These are phyloP conservation scores for Calameuta pallipes DNA, from an alignment of 2,888 invertebrate genomes.

Conservation along the genomic window DNA sequence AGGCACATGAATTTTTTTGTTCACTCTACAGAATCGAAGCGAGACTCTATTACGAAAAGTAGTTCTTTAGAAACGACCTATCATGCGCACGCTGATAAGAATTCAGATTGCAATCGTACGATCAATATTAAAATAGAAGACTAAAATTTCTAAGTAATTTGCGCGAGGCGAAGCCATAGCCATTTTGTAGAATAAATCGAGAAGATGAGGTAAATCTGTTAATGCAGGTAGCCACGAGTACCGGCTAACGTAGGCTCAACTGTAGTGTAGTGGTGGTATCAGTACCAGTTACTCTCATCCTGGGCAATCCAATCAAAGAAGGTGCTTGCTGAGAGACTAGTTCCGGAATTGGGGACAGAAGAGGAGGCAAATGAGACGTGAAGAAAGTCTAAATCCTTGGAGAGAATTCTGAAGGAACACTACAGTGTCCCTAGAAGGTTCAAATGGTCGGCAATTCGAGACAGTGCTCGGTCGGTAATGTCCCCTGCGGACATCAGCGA, in stretches of 20 bases:
- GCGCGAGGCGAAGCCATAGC: neutral
- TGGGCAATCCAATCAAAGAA: slow-evolving; percentile 21
- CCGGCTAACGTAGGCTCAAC: neutral
- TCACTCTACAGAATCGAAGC: neutral
- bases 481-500: neutral
- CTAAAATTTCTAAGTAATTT: neutral
- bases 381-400: slow-evolving; percentile 37
- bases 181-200: neutral
- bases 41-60: neutral
- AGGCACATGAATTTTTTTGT: neutral
- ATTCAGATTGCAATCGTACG: neutral
- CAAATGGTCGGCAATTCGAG: slow-evolving; percentile 20
- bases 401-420: slow-evolving; percentile 18
- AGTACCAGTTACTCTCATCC: slow-evolving; percentile 5
- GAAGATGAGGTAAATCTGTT: no score
- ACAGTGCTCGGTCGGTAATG: slow-evolving; percentile 13
- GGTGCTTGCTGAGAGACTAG: neutral
- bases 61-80: neutral
- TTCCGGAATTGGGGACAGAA: neutral
- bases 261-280: neutral
- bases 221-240: no score
- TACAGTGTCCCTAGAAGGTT: neutral
- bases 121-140: neutral
- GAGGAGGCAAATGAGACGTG: slow-evolving; percentile 38
- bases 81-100: neutral